Evolutionary conservation across 2,888 invertebrate genomes (phyloP), one percentile per base, ranked within the genome.

Genomic region (Drosophila silvestris): DNA sequence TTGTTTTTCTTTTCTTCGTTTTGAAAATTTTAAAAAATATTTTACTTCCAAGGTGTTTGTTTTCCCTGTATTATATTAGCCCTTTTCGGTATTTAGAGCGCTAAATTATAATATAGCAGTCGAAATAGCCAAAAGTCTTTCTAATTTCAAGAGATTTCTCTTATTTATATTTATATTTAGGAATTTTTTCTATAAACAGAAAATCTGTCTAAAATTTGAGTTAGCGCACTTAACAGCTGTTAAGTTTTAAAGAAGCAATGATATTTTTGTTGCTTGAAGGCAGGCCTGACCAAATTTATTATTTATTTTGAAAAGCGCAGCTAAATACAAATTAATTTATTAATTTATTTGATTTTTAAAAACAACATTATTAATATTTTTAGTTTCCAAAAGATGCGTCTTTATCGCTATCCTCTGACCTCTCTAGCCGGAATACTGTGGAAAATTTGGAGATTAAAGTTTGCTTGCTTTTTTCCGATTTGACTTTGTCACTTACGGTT

Each of bases 361-460:
- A 47, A 22, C 19, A 51, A 22, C 19, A 51, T 28, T 51, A 30
- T 51, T 19, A 28, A 51, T 12, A 51, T 28, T 30, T 30, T 9
- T 16, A 14, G 22, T 16, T 22, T 26, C 19, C 35, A 54, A 26
- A 26, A 53, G 53, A 22, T 35, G 1, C 1, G 1, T 5, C 19
- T 19, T 26, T 47, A 22, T 30, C 50, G 19, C 52, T 41, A 28
- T 30, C n/a, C 16, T 7, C n/a, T 9, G 47, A 26, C 16, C 47
- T 5, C n/a, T 37, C 22, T 71, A 77, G 12, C 81, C 75, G 5
- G 37, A 33, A 66, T 80, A 80, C 80, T 80, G 57, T 50, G 6
- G 14, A 39, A 7, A n/a, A 41, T 14, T 1, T 1, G 14, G 6
- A 2, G 2, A 47, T 47, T 47, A 26, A 16, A 9, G 47, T 9